Evolutionary conservation across 2,797 vertebrate genomes (phyloP), one percentile per base, ranked within the genome.

Genomic region (Poeciliopsis paucimaculata): DNA sequence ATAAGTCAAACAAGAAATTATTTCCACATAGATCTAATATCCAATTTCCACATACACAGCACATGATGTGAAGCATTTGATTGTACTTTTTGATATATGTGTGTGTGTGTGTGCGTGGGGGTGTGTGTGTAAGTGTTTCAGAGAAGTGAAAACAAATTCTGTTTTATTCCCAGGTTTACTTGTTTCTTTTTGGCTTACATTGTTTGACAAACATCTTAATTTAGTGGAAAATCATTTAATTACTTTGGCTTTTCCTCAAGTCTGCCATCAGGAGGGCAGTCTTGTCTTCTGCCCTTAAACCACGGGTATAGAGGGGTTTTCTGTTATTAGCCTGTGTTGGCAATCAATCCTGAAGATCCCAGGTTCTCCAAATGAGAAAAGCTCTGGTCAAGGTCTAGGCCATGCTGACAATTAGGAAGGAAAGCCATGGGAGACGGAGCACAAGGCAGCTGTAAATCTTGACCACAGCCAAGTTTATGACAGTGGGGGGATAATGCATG

Each of bases 401-500:
- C 82, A 51, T 79, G 15, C 79, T 82, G 87, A 91, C 90, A 88
- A 91, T 91, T 91, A 91, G 84, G 86, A 87, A 78, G 78, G 66
- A 86, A 90, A 85, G 84, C 85, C 85, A 87, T 72, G 88, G 86
- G 82, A 87, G 89, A 91, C 77, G 10, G 79, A 86, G 84, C 81
- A 81, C 66, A 71, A 90, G 85, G 88, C 90, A 77, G 91, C 90
- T 81, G 89, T 94, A 94, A 94, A 94, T 95, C 89, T 90, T 87
- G 46, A 85, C 77, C 82, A 75, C 83, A 77, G 94, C 95, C 94
- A 95, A 93, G 92, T 95, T 94, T 93, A 89, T 94, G 95, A 95
- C 94, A 94, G 82, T 43, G 75, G 86, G 91, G 92, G 68, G 91
- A 95, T 94, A 90, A 90, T 83, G 87, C 76, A 87, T 86, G 91